Evolutionary conservation across 2,888 invertebrate species (phyloP).

Genomic region (Phragmatobia fuliginosa): DNA sequence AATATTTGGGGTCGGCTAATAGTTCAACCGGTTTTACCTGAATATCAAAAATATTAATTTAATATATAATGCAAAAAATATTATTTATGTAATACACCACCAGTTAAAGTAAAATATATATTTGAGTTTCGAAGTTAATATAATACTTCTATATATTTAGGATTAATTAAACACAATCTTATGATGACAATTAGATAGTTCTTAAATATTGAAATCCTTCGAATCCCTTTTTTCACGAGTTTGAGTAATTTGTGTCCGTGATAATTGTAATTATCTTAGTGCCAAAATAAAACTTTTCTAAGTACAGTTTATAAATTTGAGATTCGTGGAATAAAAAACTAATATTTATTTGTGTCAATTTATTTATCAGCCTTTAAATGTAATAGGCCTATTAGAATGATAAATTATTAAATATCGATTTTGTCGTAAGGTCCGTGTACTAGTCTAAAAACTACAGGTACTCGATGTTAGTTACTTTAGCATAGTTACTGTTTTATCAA

Average conservation of each 20-base stretch:
- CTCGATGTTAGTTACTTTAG: slow-evolving; percentile 78
- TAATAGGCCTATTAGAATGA: slow-evolving; percentile 75
- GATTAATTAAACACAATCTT: slow-evolving; percentile 50
- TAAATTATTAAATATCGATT: slow-evolving; percentile 61
- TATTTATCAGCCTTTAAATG: slow-evolving; percentile 46
- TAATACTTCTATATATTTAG: slow-evolving; percentile 33
- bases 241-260: slow-evolving; percentile 25
- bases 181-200: slow-evolving; percentile 50
- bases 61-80: no score
- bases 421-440: slow-evolving; percentile 70
- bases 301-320: slow-evolving; percentile 32
- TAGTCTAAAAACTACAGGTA: slow-evolving; percentile 74
- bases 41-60: no score
- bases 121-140: slow-evolving; percentile 22
- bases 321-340: neutral
- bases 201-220: no score
- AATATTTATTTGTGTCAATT: slow-evolving; percentile 25
- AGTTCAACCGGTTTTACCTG: no score
- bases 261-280: slow-evolving; percentile 48
- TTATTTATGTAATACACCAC: neutral
- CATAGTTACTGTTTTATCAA: slow-evolving; percentile 66
- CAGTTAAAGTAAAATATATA: neutral
- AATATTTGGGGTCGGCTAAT: no score
- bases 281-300: slow-evolving; percentile 50
- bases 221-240: no score